Percentiles rank a stretch among this genome's conserved stretches.
Conservation (phyloP, 1,140 invertebrate genomes). For the Brachionus plicatilis region DNA sequence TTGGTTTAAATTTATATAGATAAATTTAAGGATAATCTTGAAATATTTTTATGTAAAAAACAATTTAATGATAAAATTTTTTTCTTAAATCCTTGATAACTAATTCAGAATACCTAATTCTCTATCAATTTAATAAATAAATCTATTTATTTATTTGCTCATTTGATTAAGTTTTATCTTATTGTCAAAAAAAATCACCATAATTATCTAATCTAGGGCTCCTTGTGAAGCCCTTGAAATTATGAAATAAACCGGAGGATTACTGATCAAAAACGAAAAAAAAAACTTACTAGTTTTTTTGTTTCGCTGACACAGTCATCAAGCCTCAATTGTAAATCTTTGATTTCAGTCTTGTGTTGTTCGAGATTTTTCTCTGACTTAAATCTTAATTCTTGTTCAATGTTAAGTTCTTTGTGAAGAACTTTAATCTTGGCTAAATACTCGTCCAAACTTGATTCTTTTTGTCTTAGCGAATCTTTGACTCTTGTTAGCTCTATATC, state of each 20-base stretch:
- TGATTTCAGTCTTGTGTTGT: constrained; percentile 34
- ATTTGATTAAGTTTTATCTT: neutral
- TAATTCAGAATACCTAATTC: neutral
- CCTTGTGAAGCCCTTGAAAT: neutral
- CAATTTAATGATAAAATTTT: neutral
- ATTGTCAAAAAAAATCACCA: neutral
- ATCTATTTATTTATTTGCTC: neutral
- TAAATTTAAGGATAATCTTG: no score
- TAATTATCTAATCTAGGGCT: neutral
- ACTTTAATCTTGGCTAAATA: constrained; percentile 26
- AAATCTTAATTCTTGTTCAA: neutral
- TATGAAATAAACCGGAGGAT: neutral
- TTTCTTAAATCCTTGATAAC: neutral
- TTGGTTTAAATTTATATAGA: no score
- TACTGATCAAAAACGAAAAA: neutral
- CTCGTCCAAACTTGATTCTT: neutral
- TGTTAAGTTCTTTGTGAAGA: neutral
- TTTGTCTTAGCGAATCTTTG: neutral
- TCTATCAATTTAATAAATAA: neutral
- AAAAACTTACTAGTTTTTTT: constrained; percentile 25
- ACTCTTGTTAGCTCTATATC: constrained; percentile 4
- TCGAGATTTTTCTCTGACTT: constrained; percentile 24
- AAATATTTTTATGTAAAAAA: neutral
- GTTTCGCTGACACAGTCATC: constrained; percentile 35
- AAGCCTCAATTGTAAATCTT: constrained; percentile 18